These are phyloP conservation scores for Nasonia longicornis DNA, from an alignment of 1,140 invertebrate genomes.

Conservation along the genomic window DNA sequence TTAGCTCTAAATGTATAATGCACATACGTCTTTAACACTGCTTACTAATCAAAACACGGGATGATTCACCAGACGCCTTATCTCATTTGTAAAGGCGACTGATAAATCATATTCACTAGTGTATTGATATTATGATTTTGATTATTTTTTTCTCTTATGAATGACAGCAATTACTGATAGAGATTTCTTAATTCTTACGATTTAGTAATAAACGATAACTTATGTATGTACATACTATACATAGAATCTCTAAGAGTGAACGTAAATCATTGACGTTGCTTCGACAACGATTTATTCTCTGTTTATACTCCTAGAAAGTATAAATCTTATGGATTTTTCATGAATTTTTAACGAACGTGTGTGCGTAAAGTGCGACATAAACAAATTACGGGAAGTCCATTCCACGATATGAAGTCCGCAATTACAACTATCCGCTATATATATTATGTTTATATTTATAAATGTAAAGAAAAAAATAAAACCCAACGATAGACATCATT, in stretches of 20 bases:
- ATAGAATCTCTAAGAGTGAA: conserved; percentile 33
- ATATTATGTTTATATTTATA: conserved; percentile 27
- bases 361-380: conserved; percentile 45
- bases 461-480: conserved; percentile 29
- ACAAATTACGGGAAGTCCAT: conserved; percentile 31
- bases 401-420: conserved; percentile 35
- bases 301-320: conserved; percentile 40
- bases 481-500: conserved; percentile 13
- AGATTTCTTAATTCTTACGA: conserved; percentile 12
- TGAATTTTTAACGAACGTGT: conserved; percentile 32
- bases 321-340: conserved; percentile 38
- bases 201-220: conserved; percentile 23
- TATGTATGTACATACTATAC: conserved; percentile 45
- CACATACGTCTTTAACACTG: conserved; percentile 20
- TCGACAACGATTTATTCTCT: conserved; percentile 17
- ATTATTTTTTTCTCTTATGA: conserved; percentile 32
- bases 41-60: conserved; percentile 33
- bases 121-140: conserved; percentile 34
- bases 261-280: neutral
- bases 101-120: conserved; percentile 15
- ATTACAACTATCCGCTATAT: conserved; percentile 30
- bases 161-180: conserved; percentile 37
- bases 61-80: neutral
- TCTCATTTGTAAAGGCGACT: neutral
- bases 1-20: conserved; percentile 25